phyloP scores from a whole-genome alignment of 1,140 invertebrate genomes.

The Macrobrachium nipponense region DNA sequence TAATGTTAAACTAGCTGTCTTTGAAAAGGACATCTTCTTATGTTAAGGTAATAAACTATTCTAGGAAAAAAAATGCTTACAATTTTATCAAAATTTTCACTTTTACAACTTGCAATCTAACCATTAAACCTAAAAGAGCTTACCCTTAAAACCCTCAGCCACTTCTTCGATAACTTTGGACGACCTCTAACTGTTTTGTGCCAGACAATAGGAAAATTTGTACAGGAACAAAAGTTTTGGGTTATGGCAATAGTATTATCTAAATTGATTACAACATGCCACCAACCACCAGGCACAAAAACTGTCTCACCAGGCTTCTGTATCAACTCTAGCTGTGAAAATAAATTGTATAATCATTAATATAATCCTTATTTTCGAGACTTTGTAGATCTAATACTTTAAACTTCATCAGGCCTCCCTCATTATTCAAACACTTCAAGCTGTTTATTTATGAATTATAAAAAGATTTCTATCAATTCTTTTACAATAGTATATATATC shows the following conservation, averaged over 20 bases:
- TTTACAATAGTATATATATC: too few relatives aligned
- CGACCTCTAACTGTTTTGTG: slow-evolving; percentile 96
- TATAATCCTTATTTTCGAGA: neutral
- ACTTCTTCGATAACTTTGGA: slow-evolving; percentile 92
- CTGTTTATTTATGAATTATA: too few relatives aligned
- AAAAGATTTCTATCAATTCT: too few relatives aligned
- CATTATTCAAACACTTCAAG: too few relatives aligned
- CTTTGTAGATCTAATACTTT: neutral
- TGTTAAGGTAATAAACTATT: too few relatives aligned
- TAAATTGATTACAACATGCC: slow-evolving; percentile 98
- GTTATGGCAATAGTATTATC: slow-evolving; percentile 97
- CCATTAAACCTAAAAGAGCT: slow-evolving; percentile 15
- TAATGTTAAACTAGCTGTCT: too few relatives aligned
- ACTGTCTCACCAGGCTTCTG: slow-evolving; percentile 97
- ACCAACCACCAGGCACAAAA: slow-evolving; percentile 98
- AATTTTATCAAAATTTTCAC: too few relatives aligned
- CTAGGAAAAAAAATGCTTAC: too few relatives aligned
- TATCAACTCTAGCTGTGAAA: slow-evolving; percentile 87
- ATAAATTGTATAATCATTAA: neutral
- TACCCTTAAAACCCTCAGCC: slow-evolving; percentile 79
- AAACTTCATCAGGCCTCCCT: too few relatives aligned
- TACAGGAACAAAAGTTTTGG: slow-evolving; percentile 96
- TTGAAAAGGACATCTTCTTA: too few relatives aligned
- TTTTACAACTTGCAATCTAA: too few relatives aligned
- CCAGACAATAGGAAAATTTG: slow-evolving; percentile 98